Conservation (phyloP, 2,113 vertebrate genomes). For the Brachirus orientalis region DNA sequence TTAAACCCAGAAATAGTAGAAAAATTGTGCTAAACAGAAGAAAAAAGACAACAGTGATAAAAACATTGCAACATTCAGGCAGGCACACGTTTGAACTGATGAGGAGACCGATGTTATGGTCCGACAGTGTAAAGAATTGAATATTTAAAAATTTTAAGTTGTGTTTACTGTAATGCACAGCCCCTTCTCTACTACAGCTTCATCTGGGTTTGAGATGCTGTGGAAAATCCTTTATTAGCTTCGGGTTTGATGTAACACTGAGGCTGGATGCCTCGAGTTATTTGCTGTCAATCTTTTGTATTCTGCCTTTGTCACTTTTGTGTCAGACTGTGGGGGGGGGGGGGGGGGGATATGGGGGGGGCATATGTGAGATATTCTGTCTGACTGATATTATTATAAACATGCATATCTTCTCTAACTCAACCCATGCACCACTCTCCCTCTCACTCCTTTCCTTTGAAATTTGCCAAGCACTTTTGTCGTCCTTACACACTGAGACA, state of each 20-base stretch:
- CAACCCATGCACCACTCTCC: conserved; percentile 18
- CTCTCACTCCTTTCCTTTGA: conserved; percentile 3
- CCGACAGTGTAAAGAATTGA: too few species aligned
- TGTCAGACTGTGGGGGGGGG: conserved; percentile 46
- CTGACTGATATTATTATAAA: conserved; percentile 55
- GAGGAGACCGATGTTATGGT: too few species aligned
- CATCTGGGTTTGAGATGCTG: conserved; percentile 35
- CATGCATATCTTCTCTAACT: conserved; percentile 49
- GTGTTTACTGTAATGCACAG: not conserved
- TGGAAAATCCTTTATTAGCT: conserved; percentile 58
- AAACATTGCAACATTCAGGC: too few species aligned
- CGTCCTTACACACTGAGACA: conserved; percentile 2
- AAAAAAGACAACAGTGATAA: too few species aligned
- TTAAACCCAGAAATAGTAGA: too few species aligned
- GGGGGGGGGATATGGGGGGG: conserved; percentile 47
- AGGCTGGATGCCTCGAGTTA: conserved; percentile 22
- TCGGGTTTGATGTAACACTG: conserved; percentile 37
- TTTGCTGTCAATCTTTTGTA: conserved; percentile 28
- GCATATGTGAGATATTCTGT: conserved; percentile 48
- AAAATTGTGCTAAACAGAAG: too few species aligned
- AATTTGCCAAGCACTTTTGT: conserved; percentile 12
- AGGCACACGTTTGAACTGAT: too few species aligned
- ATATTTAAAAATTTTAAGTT: too few species aligned
- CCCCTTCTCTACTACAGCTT: conserved; percentile 4
- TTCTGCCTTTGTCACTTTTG: conserved; percentile 45